These are phyloP conservation scores for Hippocampus barbouri DNA, from an alignment of 2,113 vertebrate species.

Conservation along the genomic window DNA sequence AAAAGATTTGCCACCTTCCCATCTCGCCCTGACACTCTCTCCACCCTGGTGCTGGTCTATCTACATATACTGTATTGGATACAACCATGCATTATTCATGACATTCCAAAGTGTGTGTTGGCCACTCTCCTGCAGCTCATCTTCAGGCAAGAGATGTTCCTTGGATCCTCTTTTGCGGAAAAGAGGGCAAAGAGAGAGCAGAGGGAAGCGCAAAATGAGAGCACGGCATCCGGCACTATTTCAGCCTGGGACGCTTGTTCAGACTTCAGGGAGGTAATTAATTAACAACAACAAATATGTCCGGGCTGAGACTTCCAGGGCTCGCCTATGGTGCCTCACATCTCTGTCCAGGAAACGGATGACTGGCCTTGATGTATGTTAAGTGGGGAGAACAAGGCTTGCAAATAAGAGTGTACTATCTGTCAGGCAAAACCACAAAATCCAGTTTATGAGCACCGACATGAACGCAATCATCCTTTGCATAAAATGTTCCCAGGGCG, in stretches of 20 bases:
- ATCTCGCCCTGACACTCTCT: neutral
- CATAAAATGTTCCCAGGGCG: conserved; percentile 3
- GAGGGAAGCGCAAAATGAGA: conserved; percentile 53
- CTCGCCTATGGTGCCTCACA: conserved; percentile 57
- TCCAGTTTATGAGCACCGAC: conserved; percentile 19
- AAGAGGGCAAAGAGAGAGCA: conserved; percentile 52
- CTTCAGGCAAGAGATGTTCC: conserved; percentile 44
- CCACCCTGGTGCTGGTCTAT: neutral
- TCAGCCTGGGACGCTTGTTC: conserved; percentile 57
- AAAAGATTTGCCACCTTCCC: neutral
- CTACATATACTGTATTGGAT: conserved; percentile 3
- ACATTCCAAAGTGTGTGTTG: conserved; percentile 21
- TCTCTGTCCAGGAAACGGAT: conserved; percentile 63
- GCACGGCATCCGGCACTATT: conserved; percentile 58
- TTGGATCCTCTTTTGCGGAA: conserved; percentile 42
- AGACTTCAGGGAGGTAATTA: conserved; percentile 75
- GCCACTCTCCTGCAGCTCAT: conserved; percentile 33
- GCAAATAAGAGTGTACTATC: conserved; percentile 18
- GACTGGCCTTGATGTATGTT: conserved; percentile 46
- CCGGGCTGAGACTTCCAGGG: conserved; percentile 60
- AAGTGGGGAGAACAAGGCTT: conserved; percentile 30
- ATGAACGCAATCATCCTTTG: conserved; percentile 28
- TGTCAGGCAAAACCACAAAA: conserved; percentile 44
- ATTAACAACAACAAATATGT: conserved; percentile 77
- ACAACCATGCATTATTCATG: conserved; percentile 13